Percentiles rank a stretch among this genome's conserved stretches.
Conservation (phyloP, 2,113 vertebrate species). For the Pheucticus melanocephalus region DNA sequence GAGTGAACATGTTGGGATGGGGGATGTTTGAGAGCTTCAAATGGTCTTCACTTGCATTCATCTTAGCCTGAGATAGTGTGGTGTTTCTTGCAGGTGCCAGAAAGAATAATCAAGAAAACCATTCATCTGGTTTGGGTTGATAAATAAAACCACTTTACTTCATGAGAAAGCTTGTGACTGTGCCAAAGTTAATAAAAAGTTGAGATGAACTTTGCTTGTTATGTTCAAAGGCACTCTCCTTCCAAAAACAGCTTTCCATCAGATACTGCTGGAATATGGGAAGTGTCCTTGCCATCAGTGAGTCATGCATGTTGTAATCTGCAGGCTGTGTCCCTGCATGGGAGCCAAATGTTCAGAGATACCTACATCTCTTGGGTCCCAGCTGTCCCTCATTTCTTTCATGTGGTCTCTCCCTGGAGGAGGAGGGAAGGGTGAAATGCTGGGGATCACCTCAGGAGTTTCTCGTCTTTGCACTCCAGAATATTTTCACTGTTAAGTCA, state of each 20-base stretch:
- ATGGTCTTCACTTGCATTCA: neutral
- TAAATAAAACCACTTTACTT: conserved; percentile 37
- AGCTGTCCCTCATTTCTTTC: conserved; percentile 19
- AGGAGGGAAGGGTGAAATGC: neutral
- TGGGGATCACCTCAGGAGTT: conserved; percentile 6
- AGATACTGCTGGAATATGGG: neutral
- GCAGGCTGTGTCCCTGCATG: neutral
- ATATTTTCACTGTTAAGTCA: neutral
- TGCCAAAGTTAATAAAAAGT: conserved; percentile 55
- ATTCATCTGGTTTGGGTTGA: conserved; percentile 16
- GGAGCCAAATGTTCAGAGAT: conserved; percentile 39
- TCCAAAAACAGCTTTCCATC: conserved; percentile 26
- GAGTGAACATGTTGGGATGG: neutral
- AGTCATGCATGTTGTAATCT: neutral
- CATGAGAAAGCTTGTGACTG: neutral
- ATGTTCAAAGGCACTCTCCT: neutral
- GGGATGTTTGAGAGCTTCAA: neutral
- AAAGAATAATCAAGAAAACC: neutral
- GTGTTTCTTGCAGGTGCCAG: neutral
- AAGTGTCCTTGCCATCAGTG: neutral
- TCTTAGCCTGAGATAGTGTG: neutral
- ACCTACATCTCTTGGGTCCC: neutral
- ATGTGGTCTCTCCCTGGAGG: neutral
- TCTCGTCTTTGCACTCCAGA: neutral
- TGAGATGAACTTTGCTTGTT: conserved; percentile 36